These are phyloP conservation scores for Amphibalanus amphitrite DNA, from an alignment of 1,140 invertebrate species.

Conservation along the genomic window DNA sequence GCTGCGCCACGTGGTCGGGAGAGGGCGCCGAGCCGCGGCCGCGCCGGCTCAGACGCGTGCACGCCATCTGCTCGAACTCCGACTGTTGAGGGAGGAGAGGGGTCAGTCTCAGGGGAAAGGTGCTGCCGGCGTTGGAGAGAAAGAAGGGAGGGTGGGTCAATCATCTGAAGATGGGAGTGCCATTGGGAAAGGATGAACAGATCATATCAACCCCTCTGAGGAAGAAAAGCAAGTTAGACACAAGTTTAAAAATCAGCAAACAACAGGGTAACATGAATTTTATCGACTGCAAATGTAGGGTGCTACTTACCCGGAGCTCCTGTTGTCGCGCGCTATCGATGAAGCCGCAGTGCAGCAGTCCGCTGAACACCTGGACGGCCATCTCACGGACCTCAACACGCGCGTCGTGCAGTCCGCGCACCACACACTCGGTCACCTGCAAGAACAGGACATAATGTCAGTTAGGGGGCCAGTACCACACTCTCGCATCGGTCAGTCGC, in stretches of 20 bases:
- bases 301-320: slow-evolving; percentile 23
- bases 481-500: too few relatives aligned
- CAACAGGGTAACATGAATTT: not conserved
- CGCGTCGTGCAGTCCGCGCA: slow-evolving; percentile 45
- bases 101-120: too few relatives aligned
- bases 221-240: slow-evolving; percentile 16
- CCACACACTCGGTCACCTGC: slow-evolving; percentile 36
- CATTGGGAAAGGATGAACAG: too few relatives aligned
- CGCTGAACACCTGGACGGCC: slow-evolving; percentile 62
- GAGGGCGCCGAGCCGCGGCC: not conserved
- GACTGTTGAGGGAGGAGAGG: too few relatives aligned
- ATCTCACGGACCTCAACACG: slow-evolving; percentile 58
- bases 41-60: slow-evolving; percentile 8
- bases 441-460: too few relatives aligned
- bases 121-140: too few relatives aligned
- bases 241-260: slow-evolving; percentile 7
- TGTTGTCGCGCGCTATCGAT: slow-evolving; percentile 31
- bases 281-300: slow-evolving; percentile 14
- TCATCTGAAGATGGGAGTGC: too few relatives aligned
- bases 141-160: too few relatives aligned
- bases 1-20: slow-evolving; percentile 2
- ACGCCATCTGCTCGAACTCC: slow-evolving; percentile 31
- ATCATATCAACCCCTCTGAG: too few relatives aligned
- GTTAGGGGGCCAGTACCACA: too few relatives aligned
- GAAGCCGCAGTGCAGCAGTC: slow-evolving; percentile 69